phyloP scores from a whole-genome alignment of 2,888 invertebrate genomes.

The Sesia apiformis region DNA sequence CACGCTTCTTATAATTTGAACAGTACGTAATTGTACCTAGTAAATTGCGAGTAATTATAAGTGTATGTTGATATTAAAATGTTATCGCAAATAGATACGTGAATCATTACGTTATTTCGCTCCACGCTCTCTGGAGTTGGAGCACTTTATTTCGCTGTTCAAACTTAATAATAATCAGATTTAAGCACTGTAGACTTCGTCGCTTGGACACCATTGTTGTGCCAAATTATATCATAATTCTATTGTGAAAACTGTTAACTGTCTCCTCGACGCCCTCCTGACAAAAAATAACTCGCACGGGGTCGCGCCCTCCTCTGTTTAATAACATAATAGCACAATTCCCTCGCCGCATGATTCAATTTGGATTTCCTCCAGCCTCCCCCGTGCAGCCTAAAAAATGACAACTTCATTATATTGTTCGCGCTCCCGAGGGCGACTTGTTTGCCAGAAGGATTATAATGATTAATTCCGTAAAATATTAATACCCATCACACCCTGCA shows the following conservation, averaged over 20 bases:
- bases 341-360: constrained; percentile 80
- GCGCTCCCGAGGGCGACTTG: constrained; percentile 66
- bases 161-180: constrained; percentile 12
- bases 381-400: constrained; percentile 66
- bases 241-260: constrained; percentile 74
- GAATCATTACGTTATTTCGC: too few relatives aligned
- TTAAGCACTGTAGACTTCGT: constrained; percentile 18
- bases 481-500: constrained; percentile 64
- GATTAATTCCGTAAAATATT: constrained; percentile 74
- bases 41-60: too few relatives aligned
- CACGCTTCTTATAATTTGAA: too few relatives aligned
- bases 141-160: constrained; percentile 1
- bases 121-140: too few relatives aligned
- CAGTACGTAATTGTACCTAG: too few relatives aligned
- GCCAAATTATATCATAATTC: constrained; percentile 74
- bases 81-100: too few relatives aligned
- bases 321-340: constrained; percentile 82
- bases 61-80: too few relatives aligned
- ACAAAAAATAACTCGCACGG: constrained; percentile 62
- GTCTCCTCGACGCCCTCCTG: constrained; percentile 63
- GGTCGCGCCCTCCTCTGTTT: constrained; percentile 76
- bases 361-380: constrained; percentile 78
- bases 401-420: constrained; percentile 75
- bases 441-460: constrained; percentile 73
- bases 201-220: constrained; percentile 43